Evolutionary conservation across 2,797 vertebrate species (phyloP).

Genomic region (Otolemur crassicaudatus): DNA sequence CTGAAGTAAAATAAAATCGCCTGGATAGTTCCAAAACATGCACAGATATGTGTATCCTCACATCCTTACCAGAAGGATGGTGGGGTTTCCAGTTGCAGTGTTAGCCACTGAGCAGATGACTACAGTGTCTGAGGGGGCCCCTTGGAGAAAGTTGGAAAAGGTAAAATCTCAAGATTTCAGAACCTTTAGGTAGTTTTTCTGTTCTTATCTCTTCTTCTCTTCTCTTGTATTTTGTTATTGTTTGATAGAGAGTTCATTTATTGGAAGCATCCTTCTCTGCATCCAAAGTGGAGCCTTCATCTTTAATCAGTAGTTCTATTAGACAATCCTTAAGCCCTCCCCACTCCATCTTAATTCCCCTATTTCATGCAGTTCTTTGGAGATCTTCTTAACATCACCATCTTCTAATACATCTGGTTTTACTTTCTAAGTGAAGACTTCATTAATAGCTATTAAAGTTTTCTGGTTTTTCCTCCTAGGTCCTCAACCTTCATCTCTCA

Average conservation of each 20-base stretch:
- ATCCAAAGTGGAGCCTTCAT: not conserved
- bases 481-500: conserved; percentile 35
- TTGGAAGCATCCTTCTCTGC: not conserved
- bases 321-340: not conserved
- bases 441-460: conserved; percentile 69
- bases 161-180: not conserved
- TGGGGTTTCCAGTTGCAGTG: not conserved
- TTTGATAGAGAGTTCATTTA: not conserved
- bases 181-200: not conserved
- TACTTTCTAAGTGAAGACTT: conserved; percentile 60
- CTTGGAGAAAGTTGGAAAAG: not conserved
- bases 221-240: not conserved
- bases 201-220: not conserved
- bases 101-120: not conserved
- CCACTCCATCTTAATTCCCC: not conserved
- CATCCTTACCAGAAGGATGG: not conserved
- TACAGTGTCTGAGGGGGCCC: not conserved
- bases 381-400: conserved; percentile 15
- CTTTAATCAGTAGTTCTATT: not conserved
- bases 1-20: not conserved
- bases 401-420: conserved; percentile 59
- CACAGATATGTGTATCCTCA: not conserved
- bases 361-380: not conserved
- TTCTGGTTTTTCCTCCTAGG: conserved; percentile 58
- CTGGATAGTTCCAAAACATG: not conserved